These are phyloP conservation scores for Copsychus sechellarum DNA, from an alignment of 2,113 vertebrate species.

Conservation along the genomic window DNA sequence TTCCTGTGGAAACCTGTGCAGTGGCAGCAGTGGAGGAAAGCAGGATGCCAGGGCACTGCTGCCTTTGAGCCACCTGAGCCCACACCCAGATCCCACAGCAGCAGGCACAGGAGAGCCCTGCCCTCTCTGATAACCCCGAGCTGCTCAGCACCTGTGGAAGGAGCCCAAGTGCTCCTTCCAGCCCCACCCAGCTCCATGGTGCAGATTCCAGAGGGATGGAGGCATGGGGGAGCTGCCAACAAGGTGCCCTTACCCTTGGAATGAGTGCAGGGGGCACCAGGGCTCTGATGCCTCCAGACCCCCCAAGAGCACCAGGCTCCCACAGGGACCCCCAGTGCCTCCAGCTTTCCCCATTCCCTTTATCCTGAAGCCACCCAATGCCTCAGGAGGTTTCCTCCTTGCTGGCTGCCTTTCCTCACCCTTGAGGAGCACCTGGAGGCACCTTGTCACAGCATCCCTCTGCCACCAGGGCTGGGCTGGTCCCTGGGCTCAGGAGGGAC, in stretches of 20 bases:
- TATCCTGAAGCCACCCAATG: background rate
- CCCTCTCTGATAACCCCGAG: background rate
- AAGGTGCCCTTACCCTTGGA: background rate
- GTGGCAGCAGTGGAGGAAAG: background rate
- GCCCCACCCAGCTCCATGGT: background rate
- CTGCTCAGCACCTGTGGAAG: background rate
- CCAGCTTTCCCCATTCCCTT: background rate
- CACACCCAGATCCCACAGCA: background rate
- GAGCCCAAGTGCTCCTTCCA: background rate
- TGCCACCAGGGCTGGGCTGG: background rate
- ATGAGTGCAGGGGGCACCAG: background rate
- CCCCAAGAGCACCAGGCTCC: background rate
- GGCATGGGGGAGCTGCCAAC: background rate
- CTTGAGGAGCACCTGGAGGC: background rate
- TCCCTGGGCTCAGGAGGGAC: background rate
- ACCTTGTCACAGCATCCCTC: background rate
- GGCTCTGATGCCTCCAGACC: accelerated
- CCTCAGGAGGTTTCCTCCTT: accelerated
- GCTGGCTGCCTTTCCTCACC: background rate
- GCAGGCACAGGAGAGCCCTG: background rate
- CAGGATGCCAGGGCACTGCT: accelerated
- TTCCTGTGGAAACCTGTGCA: background rate
- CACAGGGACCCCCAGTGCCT: background rate
- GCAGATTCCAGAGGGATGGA: background rate
- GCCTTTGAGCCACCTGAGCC: background rate